Conservation (phyloP, 2,888 invertebrate genomes). For the Sminthurides aquaticus region DNA sequence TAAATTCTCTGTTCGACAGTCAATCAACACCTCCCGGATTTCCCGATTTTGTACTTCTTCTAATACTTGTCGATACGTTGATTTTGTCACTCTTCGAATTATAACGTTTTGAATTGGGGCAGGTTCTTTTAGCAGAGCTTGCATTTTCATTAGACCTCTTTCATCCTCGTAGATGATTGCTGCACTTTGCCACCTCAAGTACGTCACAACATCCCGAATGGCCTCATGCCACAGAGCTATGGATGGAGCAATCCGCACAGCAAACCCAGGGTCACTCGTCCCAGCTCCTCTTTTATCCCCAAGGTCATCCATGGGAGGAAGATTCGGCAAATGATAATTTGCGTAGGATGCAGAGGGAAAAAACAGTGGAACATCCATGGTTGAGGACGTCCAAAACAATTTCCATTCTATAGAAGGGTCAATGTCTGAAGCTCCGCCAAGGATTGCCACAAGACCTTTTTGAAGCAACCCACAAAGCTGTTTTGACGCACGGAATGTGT, state of each 20-base stretch:
- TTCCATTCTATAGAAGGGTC: conserved; percentile 41
- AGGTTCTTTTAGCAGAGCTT: conserved; percentile 49
- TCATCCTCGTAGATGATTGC: conserved; percentile 40
- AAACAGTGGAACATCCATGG: conserved; percentile 39
- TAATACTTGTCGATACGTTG: conserved; percentile 49
- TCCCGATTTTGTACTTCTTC: conserved; percentile 49
- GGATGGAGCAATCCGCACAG: conserved; percentile 33
- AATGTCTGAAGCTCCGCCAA: conserved; percentile 29
- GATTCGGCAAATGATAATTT: conserved; percentile 23
- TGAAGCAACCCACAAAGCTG: conserved; percentile 35
- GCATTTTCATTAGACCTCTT: conserved; percentile 49
- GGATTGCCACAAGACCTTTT: conserved; percentile 33
- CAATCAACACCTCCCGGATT: conserved; percentile 49
- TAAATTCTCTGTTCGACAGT: conserved; percentile 46
- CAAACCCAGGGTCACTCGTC: conserved; percentile 35
- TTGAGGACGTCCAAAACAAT: conserved; percentile 38
- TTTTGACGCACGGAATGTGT: conserved; percentile 72
- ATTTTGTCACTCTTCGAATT: conserved; percentile 48
- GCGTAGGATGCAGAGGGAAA: conserved; percentile 35
- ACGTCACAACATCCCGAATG: conserved; percentile 34
- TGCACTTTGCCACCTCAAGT: conserved; percentile 26
- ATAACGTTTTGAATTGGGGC: conserved; percentile 47
- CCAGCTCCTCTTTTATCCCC: conserved; percentile 17
- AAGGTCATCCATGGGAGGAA: conserved; percentile 18
- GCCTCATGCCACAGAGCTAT: conserved; percentile 26